Base-by-base conservation (phyloP, 2,888 invertebrate genomes). In the Synergus itoensis region DNA sequence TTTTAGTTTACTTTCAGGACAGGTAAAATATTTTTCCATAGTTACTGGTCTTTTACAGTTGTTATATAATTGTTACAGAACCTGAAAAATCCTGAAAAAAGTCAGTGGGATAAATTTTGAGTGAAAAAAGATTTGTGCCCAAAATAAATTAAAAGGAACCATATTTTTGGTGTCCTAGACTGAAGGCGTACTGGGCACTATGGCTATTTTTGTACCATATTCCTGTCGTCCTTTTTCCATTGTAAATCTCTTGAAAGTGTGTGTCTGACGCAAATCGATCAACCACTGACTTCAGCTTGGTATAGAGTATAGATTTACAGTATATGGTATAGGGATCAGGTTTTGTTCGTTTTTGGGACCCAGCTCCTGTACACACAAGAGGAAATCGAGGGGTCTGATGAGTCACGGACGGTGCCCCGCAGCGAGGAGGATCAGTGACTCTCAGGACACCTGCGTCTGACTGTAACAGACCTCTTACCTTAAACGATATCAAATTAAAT, bases 321-420 rank as follows among this genome's bases (percentile, higher is more conserved):
- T 43, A 11, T 43, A 43, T 43, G 43, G 43, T 11, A 43, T 43
- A 82, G 83, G 85, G 87, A 87, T 85, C 86, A 85, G 85, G 88
- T 86, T 89, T 90, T 87, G 84, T 89, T 89, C 87, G 82, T 87
- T 88, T 88, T 87, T 87, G 86, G 90, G 89, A 89, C 88, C 88
- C 87, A 89, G 90, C 91, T 91, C 88, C 90, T 78, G 90, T 90
- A 88, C 40, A 45, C 40, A 67, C 89, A 90, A 90, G 89, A 90
- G 88, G 88, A 90, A 90, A 90, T 91, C 90, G 88, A 89, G 91
- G 91, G 91, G 90, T 89, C 91, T 91, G 92, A 92, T 92, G 92
- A 92, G 91, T 92, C 92, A 92, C 89, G 91, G 88, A 90, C 86
- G 90, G 88, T 91, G 90, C 91, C 91, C 91, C 89, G 89, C 89